These are phyloP conservation scores for Caligus rogercresseyi DNA, from an alignment of 1,140 invertebrate species.

Conservation along the genomic window DNA sequence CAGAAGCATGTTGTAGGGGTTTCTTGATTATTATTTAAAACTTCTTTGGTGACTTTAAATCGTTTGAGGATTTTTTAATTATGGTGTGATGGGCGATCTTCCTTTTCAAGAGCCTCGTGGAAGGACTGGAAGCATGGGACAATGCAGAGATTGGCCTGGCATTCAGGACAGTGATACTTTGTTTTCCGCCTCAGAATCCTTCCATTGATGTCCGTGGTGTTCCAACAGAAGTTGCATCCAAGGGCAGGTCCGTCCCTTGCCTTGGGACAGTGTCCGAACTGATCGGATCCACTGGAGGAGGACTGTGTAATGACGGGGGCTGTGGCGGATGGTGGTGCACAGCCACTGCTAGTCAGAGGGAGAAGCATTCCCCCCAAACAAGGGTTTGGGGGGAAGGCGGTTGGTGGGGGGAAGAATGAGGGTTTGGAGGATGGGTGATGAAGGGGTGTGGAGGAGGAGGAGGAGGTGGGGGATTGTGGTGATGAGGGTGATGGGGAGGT, in stretches of 20 bases:
- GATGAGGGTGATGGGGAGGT: background rate
- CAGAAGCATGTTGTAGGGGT: too few species aligned
- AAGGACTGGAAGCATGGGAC: conserved; percentile 26
- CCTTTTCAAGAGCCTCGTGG: conserved; percentile 21
- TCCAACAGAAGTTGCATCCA: conserved; percentile 71
- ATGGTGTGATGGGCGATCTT: background rate
- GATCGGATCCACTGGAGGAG: background rate
- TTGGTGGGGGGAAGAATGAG: background rate
- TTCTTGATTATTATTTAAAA: too few species aligned
- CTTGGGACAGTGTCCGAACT: conserved; percentile 18
- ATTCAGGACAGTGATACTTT: conserved; percentile 69
- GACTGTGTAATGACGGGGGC: too few species aligned
- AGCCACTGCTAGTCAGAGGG: background rate
- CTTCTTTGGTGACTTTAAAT: too few species aligned
- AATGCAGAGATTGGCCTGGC: conserved; percentile 64
- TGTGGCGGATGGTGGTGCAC: too few species aligned
- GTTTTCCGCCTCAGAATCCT: conserved; percentile 60
- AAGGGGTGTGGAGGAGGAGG: background rate
- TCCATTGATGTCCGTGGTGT: conserved; percentile 57
- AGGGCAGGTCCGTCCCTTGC: conserved; percentile 51
- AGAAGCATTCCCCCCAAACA: too few species aligned
- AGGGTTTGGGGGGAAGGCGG: background rate
- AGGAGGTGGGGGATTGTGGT: background rate
- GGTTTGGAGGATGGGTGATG: background rate
- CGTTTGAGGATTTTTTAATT: too few species aligned